Base-by-base conservation (phyloP, 92 coral and sea anemone genomes). In the Epizoanthus scotinus region DNA sequence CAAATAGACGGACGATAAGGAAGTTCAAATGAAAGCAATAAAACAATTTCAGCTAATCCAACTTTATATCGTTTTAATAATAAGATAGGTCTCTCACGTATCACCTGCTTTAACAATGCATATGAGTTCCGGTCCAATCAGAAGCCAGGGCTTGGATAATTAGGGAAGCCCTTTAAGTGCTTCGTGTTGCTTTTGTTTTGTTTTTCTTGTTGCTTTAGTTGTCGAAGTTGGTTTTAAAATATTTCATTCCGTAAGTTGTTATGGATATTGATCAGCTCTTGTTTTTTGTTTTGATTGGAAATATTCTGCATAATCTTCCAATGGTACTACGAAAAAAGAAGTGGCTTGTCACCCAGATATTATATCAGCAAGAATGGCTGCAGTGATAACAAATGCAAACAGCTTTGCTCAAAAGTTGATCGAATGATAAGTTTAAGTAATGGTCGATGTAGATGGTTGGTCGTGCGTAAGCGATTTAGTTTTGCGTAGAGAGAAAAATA, bases 71-170 rank as follows among this genome's bases (percentile, higher is more conserved):
- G 82, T 65, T 72, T 42, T 9, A 42, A 42, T 42, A 42, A 34
- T 34, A 82, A 65, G 68, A 87, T 87, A 88, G 82, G 66, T 87
- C 84, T 87, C 94, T 92, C 94, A 87, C 92, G 88, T 90, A 90
- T 85, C 97, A 90, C 97, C 94, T 92, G 97, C 67, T 88, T 57
- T 28, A 86, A 82, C 88, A 90, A 86, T 82, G 81, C 70, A 80
- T 82, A 81, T 65, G 63, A 73, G 83, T 78, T 65, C 27, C 19
- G 10, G 61, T 36, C 90, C 93, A 90, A 90, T 90, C 93, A 84
- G 44, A 52, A 27, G 29, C 14, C 85, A 47, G 73, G 67, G 67
- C 29, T 78, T 55, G 70, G 75, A 87, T 82, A 89, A 89, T 89
- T 89, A 86, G 87, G 77, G 66, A 71, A 53, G 85, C 78, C 84